Base-by-base conservation (phyloP, 2,113 vertebrate genomes). In the Neotoma lepida region DNA sequence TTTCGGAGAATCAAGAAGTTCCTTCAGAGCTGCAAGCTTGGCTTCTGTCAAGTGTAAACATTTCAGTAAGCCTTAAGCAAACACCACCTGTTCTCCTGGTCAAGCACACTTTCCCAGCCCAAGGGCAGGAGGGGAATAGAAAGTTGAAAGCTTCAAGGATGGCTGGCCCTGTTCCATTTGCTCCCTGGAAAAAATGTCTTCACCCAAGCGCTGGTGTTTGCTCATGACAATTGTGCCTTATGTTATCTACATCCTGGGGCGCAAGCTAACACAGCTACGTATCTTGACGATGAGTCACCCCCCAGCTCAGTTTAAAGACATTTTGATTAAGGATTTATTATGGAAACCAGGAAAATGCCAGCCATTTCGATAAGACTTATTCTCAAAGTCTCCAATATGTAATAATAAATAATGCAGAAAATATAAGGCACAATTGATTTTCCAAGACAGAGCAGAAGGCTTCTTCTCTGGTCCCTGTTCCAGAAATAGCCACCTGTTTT, bases 141-240 rank as follows among this genome's bases (percentile, higher is more conserved):
- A 89, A 84, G 51, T 24, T 28, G 56, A 95, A 87, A 49, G 41
- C 77, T 56, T 90, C 73, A 92, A 84, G 58, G 77, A 84, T 91
- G 74, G 86, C 93, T 97, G 94, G 95, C 95, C 20, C 24, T 33
- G n/a, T 90, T 96, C 95, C 96, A 92, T 88, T 63, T 90, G 77
- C 86, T 82, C 88, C 87, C 46, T 93, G 96, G 91, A 94, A 96
- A 94, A 92, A 94, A 93, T 86, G 22, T 89, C 88, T 77, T 92
- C 63, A 26, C 44, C 82, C 77, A 61, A 88, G 24, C 9, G 2
- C 26, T 86, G 33, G 22, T 96, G 61, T 95, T 97, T 96, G 94
- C 88, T 93, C 76, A 15, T 51, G 76, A 90, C 77, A 84, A 90
- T 13, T 46, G 73, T 70, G 24, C 82, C 66, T 82, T 86, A 17